Percentiles rank a stretch among this genome's conserved stretches.
Evolutionary conservation across 2,113 vertebrate species (phyloP).

Genomic region (Trinectes maculatus): DNA sequence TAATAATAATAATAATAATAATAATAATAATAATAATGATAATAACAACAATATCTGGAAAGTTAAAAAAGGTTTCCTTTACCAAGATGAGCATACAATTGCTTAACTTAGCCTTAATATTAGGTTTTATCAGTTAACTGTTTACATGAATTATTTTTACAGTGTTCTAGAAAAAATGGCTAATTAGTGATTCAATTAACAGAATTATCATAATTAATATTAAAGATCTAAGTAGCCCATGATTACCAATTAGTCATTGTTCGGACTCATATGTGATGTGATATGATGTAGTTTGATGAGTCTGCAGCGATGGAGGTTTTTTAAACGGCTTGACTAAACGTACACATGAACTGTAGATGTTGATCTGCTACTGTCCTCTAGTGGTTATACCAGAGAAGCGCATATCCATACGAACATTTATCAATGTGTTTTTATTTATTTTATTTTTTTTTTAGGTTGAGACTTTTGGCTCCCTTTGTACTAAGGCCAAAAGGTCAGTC

Average conservation of each 20-base stretch:
- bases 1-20: too few species aligned
- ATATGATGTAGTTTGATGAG: too few species aligned
- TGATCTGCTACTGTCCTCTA: constrained; percentile 49
- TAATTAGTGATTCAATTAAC: too few species aligned
- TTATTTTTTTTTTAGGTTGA: constrained; percentile 13
- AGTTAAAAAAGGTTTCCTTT: constrained; percentile 3
- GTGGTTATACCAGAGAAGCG: constrained; percentile 25
- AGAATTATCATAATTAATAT: background rate
- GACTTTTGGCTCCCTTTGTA: constrained; percentile 19
- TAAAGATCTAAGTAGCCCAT: constrained; percentile 35
- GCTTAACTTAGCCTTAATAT: too few species aligned
- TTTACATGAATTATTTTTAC: too few species aligned
- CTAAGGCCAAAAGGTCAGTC: constrained; percentile 45
- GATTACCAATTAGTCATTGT: constrained; percentile 40
- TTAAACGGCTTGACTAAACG: background rate
- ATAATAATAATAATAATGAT: too few species aligned
- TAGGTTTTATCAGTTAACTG: too few species aligned
- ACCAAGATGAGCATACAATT: background rate
- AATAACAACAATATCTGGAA: too few species aligned
- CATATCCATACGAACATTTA: background rate
- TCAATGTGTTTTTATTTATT: too few species aligned
- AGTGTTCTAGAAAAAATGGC: too few species aligned
- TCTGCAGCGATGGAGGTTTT: too few species aligned
- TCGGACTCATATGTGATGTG: constrained; percentile 33
- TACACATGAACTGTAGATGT: background rate